A percentile compares a stretch with the other conserved stretches of the same genome.
phyloP scores from a whole-genome alignment of 2,113 vertebrate genomes.

The Lophius piscatorius region DNA sequence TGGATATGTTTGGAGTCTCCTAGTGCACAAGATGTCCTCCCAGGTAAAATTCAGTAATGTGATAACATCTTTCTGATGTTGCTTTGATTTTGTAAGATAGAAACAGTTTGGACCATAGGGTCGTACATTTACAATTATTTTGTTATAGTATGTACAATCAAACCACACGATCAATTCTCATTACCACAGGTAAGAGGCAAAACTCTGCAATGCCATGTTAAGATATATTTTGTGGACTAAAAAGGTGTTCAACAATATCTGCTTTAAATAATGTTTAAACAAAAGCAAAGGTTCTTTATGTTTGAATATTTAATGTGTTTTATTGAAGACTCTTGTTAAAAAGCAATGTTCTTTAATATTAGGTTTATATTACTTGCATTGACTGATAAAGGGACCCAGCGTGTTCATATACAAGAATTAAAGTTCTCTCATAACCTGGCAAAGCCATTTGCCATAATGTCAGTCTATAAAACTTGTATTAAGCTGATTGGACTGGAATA shows the following conservation, averaged over 20 bases:
- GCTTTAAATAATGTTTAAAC: no score
- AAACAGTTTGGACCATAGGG: not conserved
- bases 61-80: not conserved
- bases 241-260: not conserved
- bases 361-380: not conserved
- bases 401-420: not conserved
- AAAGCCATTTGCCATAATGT: not conserved
- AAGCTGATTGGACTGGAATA: slow-evolving; percentile 1
- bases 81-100: not conserved
- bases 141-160: no score
- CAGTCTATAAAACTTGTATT: not conserved
- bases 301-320: not conserved
- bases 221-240: not conserved
- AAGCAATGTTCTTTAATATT: not conserved
- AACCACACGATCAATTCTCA: no score
- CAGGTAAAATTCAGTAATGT: slow-evolving; percentile 73
- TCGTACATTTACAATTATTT: not conserved
- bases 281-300: no score
- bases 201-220: not conserved
- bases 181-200: not conserved
- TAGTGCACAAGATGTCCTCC: slow-evolving; percentile 66
- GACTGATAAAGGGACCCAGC: not conserved
- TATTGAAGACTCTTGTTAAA: not conserved
- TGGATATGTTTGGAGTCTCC: slow-evolving; percentile 82
- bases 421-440: not conserved